Percentiles rank a stretch among this genome's conserved stretches.
Conservation (phyloP, 92 coral and sea anemone genomes). For the Paragorgia papillata region DNA sequence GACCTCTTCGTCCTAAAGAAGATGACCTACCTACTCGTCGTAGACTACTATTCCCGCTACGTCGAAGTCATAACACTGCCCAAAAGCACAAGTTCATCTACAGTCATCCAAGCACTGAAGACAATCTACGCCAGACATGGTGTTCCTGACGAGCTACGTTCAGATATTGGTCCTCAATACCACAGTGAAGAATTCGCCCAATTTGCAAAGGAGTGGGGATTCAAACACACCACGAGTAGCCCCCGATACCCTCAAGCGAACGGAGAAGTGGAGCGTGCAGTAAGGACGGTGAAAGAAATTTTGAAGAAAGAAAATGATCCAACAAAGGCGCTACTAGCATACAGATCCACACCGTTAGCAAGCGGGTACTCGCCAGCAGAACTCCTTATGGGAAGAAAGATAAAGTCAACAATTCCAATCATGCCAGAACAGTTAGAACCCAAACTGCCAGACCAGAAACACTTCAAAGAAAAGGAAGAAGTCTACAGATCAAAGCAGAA, state of each 20-base stretch:
- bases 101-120: conserved; percentile 33
- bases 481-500: neutral
- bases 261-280: conserved; percentile 60
- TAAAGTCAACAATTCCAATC: conserved; percentile 31
- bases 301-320: conserved; percentile 58
- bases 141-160: conserved; percentile 44
- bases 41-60: too few species aligned
- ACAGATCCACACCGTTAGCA: conserved; percentile 59
- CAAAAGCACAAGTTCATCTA: conserved; percentile 19
- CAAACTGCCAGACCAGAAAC: conserved; percentile 36
- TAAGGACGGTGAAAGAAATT: conserved; percentile 46
- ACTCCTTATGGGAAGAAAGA: conserved; percentile 52
- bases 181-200: too few species aligned
- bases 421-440: conserved; percentile 21
- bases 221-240: conserved; percentile 44
- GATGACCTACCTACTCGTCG: too few species aligned
- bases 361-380: conserved; percentile 50
- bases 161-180: too few species aligned
- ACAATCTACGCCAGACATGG: conserved; percentile 51
- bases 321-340: conserved; percentile 50
- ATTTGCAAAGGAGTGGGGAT: conserved; percentile 49
- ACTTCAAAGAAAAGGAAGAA: conserved; percentile 24
- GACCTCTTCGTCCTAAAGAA: too few species aligned
- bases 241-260: conserved; percentile 47
- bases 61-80: too few species aligned